A percentile compares a stretch with the other conserved stretches of the same genome.
Conservation (phyloP, 1,140 invertebrate species). For the Drosophila murphyi region DNA sequence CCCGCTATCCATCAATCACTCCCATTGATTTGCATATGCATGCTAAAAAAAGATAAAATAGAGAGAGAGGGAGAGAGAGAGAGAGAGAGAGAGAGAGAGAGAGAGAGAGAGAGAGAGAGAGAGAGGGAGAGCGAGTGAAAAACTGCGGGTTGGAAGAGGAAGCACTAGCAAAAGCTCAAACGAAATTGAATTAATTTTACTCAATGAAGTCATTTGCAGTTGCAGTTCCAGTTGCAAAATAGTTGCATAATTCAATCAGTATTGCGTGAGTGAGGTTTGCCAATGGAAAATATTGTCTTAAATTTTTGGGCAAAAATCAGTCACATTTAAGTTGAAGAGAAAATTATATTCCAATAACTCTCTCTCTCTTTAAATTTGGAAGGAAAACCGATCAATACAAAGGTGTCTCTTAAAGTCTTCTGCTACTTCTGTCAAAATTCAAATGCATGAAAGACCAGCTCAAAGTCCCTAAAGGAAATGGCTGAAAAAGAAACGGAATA, state of each 20-base stretch:
- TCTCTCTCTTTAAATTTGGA: too few species aligned
- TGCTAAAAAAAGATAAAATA: too few species aligned
- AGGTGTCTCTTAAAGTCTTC: too few species aligned
- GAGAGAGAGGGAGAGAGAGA: background rate
- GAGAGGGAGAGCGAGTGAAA: background rate
- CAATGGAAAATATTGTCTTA: too few species aligned
- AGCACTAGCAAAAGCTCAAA: background rate
- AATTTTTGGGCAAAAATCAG: too few species aligned
- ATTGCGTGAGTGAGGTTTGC: background rate
- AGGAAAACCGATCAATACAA: too few species aligned
- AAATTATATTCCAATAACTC: too few species aligned
- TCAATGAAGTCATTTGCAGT: slow-evolving; percentile 8
- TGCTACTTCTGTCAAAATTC: too few species aligned
- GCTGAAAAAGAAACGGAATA: too few species aligned
- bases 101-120: background rate
- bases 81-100: background rate
- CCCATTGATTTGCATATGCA: slow-evolving; percentile 21
- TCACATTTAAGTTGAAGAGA: too few species aligned
- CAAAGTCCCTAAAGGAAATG: too few species aligned
- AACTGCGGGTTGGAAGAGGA: background rate
- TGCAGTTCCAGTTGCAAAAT: background rate
- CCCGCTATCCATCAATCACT: background rate
- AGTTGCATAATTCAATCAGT: slow-evolving; percentile 2
- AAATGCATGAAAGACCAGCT: too few species aligned
- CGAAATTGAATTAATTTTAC: slow-evolving; percentile 36